phyloP scores from a whole-genome alignment of 1,140 invertebrate genomes.

The Macrobrachium rosenbergii region DNA sequence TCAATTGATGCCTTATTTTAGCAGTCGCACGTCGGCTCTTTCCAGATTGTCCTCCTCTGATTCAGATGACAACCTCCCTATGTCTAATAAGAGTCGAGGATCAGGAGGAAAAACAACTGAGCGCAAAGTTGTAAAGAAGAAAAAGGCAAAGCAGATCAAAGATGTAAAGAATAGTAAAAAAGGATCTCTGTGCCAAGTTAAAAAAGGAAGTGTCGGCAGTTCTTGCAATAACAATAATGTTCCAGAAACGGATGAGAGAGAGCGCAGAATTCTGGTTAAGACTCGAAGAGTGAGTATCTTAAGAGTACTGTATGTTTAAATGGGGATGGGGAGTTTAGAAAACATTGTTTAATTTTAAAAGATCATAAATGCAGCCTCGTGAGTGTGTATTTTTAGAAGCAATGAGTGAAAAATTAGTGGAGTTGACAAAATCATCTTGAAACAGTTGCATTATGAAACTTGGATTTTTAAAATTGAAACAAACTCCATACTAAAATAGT shows the following conservation, averaged over 20 bases:
- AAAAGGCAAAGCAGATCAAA: slow-evolving; percentile 63
- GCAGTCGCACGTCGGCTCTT: slow-evolving; percentile 1
- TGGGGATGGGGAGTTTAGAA: too few relatives aligned
- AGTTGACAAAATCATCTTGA: too few relatives aligned
- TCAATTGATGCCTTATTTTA: slow-evolving; percentile 3
- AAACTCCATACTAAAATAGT: too few relatives aligned
- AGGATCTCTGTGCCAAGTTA: slow-evolving; percentile 3
- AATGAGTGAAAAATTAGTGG: too few relatives aligned
- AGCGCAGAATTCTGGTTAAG: slow-evolving; percentile 57
- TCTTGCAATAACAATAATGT: slow-evolving; percentile 28
- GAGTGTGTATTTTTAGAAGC: too few relatives aligned
- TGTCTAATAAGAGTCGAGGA: slow-evolving; percentile 30
- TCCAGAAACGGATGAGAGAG: slow-evolving; percentile 49
- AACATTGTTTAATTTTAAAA: too few relatives aligned
- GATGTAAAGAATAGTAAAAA: slow-evolving; percentile 60
- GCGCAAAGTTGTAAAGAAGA: slow-evolving; percentile 63
- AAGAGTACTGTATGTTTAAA: slow-evolving; percentile 15
- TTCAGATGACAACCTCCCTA: slow-evolving; percentile 61
- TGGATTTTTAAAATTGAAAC: too few relatives aligned
- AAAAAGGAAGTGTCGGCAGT: slow-evolving; percentile 4
- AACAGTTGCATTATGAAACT: too few relatives aligned
- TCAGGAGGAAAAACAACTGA: slow-evolving; percentile 31
- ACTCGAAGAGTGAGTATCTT: slow-evolving; percentile 45
- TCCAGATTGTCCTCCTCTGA: slow-evolving; percentile 63
- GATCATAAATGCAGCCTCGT: too few relatives aligned